A percentile compares a stretch with the other conserved stretches of the same genome.
Conservation (phyloP, 2,113 vertebrate species). For the Ammodramus savannarum region DNA sequence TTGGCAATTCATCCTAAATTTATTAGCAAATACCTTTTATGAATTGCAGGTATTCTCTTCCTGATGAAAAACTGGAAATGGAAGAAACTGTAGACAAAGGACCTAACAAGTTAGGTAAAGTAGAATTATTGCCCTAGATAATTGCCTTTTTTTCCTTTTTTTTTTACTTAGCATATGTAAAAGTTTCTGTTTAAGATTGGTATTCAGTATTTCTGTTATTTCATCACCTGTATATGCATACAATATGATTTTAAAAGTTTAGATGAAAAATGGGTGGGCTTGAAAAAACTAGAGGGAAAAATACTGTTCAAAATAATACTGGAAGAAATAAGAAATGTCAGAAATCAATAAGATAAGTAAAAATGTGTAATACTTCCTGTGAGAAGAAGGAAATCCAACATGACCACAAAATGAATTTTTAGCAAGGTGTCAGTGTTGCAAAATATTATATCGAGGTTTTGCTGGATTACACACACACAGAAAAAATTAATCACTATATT, state of each 20-base stretch:
- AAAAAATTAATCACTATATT: background rate
- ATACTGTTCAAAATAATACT: background rate
- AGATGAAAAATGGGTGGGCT: background rate
- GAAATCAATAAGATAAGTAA: background rate
- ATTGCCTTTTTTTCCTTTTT: background rate
- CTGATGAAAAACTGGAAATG: slow-evolving; percentile 75
- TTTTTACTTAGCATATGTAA: background rate
- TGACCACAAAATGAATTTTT: background rate
- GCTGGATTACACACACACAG: background rate
- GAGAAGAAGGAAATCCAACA: background rate
- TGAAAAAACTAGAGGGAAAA: background rate
- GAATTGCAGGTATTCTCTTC: slow-evolving; percentile 68
- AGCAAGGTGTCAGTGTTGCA: background rate
- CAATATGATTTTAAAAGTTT: background rate
- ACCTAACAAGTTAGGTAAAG: slow-evolving; percentile 72
- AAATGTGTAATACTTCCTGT: background rate
- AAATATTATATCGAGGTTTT: background rate
- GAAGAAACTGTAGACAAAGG: slow-evolving; percentile 70
- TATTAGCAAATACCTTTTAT: background rate
- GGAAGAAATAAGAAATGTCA: background rate
- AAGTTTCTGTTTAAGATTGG: background rate
- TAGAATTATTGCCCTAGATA: background rate
- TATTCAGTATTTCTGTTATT: background rate
- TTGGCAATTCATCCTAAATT: background rate
- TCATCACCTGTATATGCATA: background rate